These are phyloP conservation scores for Drosophila micromelanica DNA, from an alignment of 1,140 invertebrate species.

Conservation along the genomic window DNA sequence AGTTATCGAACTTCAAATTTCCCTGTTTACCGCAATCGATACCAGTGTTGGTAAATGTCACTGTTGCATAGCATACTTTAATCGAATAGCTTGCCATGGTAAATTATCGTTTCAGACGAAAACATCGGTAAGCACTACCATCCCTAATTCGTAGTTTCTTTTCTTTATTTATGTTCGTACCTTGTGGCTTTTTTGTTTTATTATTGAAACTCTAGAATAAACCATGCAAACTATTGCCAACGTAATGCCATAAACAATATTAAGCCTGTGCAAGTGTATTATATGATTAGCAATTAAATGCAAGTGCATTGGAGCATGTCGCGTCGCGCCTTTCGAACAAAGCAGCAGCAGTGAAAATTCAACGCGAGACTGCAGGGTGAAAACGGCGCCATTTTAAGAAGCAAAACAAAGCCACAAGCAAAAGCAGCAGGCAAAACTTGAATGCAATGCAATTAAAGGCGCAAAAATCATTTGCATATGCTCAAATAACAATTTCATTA, in stretches of 20 bases:
- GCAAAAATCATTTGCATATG: slow-evolving; percentile 45
- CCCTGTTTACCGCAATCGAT: not conserved
- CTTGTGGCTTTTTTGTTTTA: slow-evolving; percentile 69
- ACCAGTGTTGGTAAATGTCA: slow-evolving; percentile 7
- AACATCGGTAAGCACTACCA: slow-evolving; percentile 17
- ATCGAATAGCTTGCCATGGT: slow-evolving; percentile 24
- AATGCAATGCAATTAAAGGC: slow-evolving; percentile 68
- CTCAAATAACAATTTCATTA: slow-evolving; percentile 44
- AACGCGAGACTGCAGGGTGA: slow-evolving; percentile 58
- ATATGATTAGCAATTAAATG: slow-evolving; percentile 22
- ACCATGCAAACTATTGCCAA: slow-evolving; percentile 26
- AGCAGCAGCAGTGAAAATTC: slow-evolving; percentile 63
- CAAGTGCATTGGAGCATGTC: slow-evolving; percentile 49
- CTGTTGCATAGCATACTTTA: too few species aligned
- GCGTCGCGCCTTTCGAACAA: slow-evolving; percentile 67
- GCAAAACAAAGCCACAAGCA: slow-evolving; percentile 70
- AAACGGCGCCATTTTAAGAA: slow-evolving; percentile 84
- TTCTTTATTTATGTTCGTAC: slow-evolving; percentile 80
- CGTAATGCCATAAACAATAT: slow-evolving; percentile 34
- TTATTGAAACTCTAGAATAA: slow-evolving; percentile 45
- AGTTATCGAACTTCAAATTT: not conserved
- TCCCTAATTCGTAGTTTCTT: slow-evolving; percentile 52
- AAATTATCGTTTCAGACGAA: not conserved
- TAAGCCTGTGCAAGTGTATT: slow-evolving; percentile 27
- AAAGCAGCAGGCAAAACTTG: slow-evolving; percentile 55